Base-by-base conservation (phyloP, 1,140 invertebrate genomes). In the Drosophila kohkoa region DNA sequence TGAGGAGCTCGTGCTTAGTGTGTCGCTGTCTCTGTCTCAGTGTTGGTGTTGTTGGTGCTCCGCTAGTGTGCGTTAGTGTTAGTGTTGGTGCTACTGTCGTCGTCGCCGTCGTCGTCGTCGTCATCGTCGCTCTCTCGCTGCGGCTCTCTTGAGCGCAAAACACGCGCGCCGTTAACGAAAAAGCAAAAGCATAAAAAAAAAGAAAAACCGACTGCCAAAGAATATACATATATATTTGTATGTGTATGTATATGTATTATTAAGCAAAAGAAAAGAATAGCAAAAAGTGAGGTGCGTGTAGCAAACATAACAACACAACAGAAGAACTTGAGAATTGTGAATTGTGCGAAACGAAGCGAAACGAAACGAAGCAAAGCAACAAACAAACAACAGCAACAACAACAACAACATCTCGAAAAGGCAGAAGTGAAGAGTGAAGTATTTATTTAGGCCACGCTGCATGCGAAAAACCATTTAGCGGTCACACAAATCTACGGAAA, bases 81-180 rank as follows among this genome's bases (percentile, higher is more conserved):
- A n/a, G 58, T 62, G 28, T 45, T 66, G 28, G 25, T 66, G 63
- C 28, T 52, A 28, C 11, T 52, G 48, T 46, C 35, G 35, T 8
- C 32, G 6, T 16, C 43, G n/a, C 16, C 13, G 66, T 54, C 13
- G 32, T 11, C 13, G 49, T n/a, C 4, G 57, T 28, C 57, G 35
- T 38, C 10, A n/a, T 15, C 54, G 54, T 58, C 35, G 32, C 64
- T 52, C 72, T 75, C 66, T 75, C 38, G 20, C 20, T 60, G 49
- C 51, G 28, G 48, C 72, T 69, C 72, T 75, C 72, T 69, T 63
- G 66, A 62, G 66, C 66, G 58, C 32, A 60, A 73, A 74, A 60
- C 65, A 73, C 71, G 48, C 71, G 64, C 71, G 82, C 65, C 82
- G 79, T 83, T 80, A 88, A 89, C 69, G 69, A 82, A 88, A 82